Evolutionary conservation across 2,888 invertebrate genomes (phyloP), one percentile per base, ranked within the genome.

Genomic region (Nephrotoma flavescens): DNA sequence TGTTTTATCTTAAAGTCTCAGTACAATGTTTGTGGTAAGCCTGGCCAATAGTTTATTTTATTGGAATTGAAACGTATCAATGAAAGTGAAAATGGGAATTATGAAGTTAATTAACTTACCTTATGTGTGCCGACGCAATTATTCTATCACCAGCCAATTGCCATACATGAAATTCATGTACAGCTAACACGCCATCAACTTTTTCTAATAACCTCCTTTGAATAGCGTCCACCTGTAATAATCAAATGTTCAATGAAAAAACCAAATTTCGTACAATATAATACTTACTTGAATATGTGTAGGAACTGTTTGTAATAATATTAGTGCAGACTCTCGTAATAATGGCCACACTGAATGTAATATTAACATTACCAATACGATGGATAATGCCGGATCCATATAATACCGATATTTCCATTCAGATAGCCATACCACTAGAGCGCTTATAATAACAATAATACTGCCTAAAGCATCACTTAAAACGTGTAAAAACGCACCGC

Each of bases 131-230:
- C 12, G 98, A 98, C 86, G 99, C 99, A 89, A 99, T 98, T 88
- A 99, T 98, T 88, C 98, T 94, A 92, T 98, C 98, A 0, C 98
- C 98, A 52, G 98, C 97, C 89, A 99, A 92, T 92, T 99, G 99
- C 99, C 99, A 99, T 9, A 99, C 97, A 91, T 99, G 99, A 91
- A 99, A 98, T 92, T 99, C 99, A 90, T 99, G 99, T 0, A 99
- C 98, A 0, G 98, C 98, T 87, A 98, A 91, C 41, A 99, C 97
- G 0, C 99, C 99, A 89, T 98, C 97, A 42, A 99, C 96, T 90
- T 97, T 97, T 90, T 96, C 95, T 88, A 98, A 91, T 84, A 99
- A 92, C 88, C 97, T 95, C 89, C 96, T 94, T 91, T 98, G 96
- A 89, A 98, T 97, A 86, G 96, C 97, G 91, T 98, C 97, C 88